Percentiles rank a stretch among this genome's conserved stretches.
Evolutionary conservation across 2,113 vertebrate species (phyloP).

Genomic region (Cercopithecus mona): DNA sequence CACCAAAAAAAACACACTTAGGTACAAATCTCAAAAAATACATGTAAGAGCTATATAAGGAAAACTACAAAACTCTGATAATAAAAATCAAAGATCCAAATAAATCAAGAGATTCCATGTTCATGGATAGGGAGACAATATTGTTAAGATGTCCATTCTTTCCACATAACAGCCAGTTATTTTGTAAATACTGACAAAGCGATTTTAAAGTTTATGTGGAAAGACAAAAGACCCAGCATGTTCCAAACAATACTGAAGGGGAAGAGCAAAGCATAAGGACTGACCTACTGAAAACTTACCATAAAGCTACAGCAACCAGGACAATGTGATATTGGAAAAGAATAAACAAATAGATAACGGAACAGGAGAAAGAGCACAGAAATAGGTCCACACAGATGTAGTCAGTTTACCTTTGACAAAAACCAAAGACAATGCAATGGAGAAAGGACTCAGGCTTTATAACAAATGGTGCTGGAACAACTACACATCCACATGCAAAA

Average conservation of each 20-base stretch:
- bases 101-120: background rate
- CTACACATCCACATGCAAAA: background rate
- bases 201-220: background rate
- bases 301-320: background rate
- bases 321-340: background rate
- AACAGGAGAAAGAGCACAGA: background rate
- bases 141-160: background rate
- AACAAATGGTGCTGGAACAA: background rate
- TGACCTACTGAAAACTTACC: background rate
- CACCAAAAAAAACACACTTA: background rate
- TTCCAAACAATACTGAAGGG: background rate
- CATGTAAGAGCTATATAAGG: background rate
- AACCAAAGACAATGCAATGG: background rate
- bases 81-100: background rate
- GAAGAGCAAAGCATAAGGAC: background rate
- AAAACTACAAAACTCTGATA: background rate
- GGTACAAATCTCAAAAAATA: background rate
- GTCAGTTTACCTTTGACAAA: background rate
- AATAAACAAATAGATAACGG: background rate
- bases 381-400: background rate
- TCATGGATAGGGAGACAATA: background rate
- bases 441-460: background rate
- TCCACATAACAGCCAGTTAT: background rate
- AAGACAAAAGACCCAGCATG: background rate
- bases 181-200: background rate